Evolutionary conservation across 1,140 invertebrate genomes (phyloP).

Genomic region (Polypedilum vanderplanki): DNA sequence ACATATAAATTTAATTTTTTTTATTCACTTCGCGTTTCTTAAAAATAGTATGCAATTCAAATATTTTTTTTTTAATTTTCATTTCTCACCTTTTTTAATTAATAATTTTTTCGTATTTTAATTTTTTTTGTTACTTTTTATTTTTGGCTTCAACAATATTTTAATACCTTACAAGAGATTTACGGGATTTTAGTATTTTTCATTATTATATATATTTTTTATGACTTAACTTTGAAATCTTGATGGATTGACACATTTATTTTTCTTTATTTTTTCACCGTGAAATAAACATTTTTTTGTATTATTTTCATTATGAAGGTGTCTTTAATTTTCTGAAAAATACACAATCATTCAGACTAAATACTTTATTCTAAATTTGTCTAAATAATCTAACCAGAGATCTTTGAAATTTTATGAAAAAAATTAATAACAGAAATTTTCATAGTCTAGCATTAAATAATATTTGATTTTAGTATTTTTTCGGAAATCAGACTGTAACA

Average conservation of each 20-base stretch:
- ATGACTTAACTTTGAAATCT: conserved; percentile 3
- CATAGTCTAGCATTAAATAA: too few species aligned
- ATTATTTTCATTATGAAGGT: too few species aligned
- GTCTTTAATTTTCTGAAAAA: too few species aligned
- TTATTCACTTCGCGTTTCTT: conserved; percentile 17
- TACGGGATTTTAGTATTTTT: neutral
- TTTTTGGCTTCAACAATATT: conserved; percentile 16
- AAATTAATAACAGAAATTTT: neutral
- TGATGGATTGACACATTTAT: conserved; percentile 18
- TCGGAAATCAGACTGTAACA: too few species aligned
- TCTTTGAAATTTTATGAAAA: too few species aligned
- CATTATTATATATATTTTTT: conserved; percentile 4
- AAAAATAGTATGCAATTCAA: conserved; percentile 16
- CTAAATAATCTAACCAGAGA: too few species aligned
- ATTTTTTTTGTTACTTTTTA: neutral
- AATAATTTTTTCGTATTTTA: conserved; percentile 15
- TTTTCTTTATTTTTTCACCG: neutral
- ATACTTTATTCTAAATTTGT: too few species aligned
- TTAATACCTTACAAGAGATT: conserved; percentile 19
- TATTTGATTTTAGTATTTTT: too few species aligned
- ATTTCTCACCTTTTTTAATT: neutral
- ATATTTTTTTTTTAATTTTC: conserved; percentile 9
- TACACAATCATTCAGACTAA: too few species aligned
- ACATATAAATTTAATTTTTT: conserved; percentile 7
- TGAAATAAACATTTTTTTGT: neutral